Evolutionary conservation across 2,113 vertebrate species (phyloP).

Genomic region (Amblyornis subalaris): DNA sequence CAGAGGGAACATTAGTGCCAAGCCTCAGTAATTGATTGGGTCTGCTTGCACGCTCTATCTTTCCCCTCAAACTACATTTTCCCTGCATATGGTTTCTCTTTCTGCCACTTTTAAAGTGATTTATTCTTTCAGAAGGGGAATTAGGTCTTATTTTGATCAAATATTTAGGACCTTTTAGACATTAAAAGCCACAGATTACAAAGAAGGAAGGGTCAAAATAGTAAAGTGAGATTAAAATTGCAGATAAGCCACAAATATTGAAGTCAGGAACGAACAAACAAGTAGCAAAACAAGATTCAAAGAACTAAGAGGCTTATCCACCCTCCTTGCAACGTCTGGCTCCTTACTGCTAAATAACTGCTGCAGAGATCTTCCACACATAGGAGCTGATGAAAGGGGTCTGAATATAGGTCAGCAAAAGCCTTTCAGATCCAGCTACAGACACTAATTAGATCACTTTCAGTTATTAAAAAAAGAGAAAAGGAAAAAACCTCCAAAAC

Average conservation of each 20-base stretch:
- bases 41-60: neutral
- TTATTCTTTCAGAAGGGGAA: neutral
- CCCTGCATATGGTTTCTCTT: constrained; percentile 4
- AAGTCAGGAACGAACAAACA: constrained; percentile 16
- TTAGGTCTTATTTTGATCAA: constrained; percentile 47
- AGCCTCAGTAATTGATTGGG: neutral
- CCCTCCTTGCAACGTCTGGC: neutral
- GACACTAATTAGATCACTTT: constrained; percentile 29
- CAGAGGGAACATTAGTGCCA: constrained; percentile 27
- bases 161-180: constrained; percentile 38
- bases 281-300: constrained; percentile 33
- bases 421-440: neutral
- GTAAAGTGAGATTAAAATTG: constrained; percentile 14
- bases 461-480: constrained; percentile 9
- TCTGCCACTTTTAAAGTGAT: constrained; percentile 17
- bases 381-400: neutral
- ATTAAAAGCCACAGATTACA: constrained; percentile 46
- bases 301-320: constrained; percentile 6
- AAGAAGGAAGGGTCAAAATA: constrained; percentile 22
- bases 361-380: neutral
- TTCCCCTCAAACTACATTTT: neutral
- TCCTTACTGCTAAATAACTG: constrained; percentile 2
- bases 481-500: neutral
- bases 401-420: constrained; percentile 34
- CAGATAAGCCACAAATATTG: constrained; percentile 34